A percentile compares a stretch with the other conserved stretches of the same genome.
These are phyloP conservation scores for Oreocharis arfaki DNA, from an alignment of 2,113 vertebrate genomes.

Conservation along the genomic window DNA sequence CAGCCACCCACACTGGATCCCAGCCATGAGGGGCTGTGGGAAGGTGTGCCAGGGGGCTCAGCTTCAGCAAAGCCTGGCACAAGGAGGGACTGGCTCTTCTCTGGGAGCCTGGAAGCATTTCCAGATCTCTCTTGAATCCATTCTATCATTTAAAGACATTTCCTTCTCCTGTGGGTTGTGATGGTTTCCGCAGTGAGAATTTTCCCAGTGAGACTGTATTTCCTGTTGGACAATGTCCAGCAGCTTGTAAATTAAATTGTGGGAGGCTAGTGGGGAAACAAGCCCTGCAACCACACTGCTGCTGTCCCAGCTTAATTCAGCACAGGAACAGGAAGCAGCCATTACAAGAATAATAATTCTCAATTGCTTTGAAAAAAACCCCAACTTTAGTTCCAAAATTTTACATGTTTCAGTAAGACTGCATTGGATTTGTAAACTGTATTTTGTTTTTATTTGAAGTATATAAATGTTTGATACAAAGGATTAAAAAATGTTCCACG, in stretches of 20 bases:
- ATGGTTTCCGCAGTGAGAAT: neutral
- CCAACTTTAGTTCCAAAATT: neutral
- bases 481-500: neutral
- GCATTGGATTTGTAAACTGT: neutral
- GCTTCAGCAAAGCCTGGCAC: neutral
- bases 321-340: neutral
- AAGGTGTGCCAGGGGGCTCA: neutral
- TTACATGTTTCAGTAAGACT: neutral
- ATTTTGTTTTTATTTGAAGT: neutral
- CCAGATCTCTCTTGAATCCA: neutral
- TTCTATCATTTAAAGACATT: neutral
- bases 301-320: neutral
- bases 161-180: neutral
- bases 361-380: neutral
- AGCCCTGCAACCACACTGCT: neutral
- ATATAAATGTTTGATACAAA: neutral
- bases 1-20: fast-evolving
- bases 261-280: neutral
- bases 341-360: neutral
- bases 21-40: fast-evolving
- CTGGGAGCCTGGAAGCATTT: neutral
- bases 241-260: neutral
- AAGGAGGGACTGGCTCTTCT: fast-evolving
- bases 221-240: neutral
- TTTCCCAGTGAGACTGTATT: neutral